Base-by-base conservation (phyloP, 1,140 invertebrate species). In the Drosophila rufa region DNA sequence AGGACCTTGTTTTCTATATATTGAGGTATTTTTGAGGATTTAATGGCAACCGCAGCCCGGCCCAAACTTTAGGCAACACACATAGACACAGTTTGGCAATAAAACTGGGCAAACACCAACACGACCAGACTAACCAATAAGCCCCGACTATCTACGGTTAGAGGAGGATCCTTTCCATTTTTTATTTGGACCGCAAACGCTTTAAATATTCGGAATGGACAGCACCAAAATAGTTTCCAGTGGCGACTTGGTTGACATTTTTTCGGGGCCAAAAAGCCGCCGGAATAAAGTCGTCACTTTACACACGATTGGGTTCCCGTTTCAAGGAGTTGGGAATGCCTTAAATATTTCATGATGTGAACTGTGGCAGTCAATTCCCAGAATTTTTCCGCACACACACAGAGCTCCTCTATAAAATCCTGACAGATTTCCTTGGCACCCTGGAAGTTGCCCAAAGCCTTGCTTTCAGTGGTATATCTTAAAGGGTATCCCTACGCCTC, bases 291-390 rank as follows among this genome's bases (percentile, higher is more conserved):
- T 77, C 61, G 75, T 50, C 73, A 77, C 73, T 77, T 77, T 77
- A 77, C 75, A 77, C 73, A 77, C 75, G 75, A 77, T 77, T 77
- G 75, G 75, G 59, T 56, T 27, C 60, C 70, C 53, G 27, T 60
- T 73, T 51, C 38, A 60, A 74, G 53, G 47, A 77, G 51, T 55
- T 30, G 61, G 22, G 53, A 42, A 77, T 68, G 56, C 56, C 64
- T 78, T 78, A 69, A 78, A 78, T 78, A 69, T 78, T 78, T 78
- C 64, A 78, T 78, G 74, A 78, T 78, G 75, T 78, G 75, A 78
- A 78, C 75, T 69, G 38, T 64, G 58, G 36, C 71, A 75, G 71
- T 75, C 71, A 73, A 73, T 73, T 73, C 43, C 33, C 22, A 22
- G 68, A 59, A 58, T 40, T 38, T 33, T 59, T 59, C 19, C 19